Base-by-base conservation (phyloP, 1,140 invertebrate species). In the Eufriesea mexicana region DNA sequence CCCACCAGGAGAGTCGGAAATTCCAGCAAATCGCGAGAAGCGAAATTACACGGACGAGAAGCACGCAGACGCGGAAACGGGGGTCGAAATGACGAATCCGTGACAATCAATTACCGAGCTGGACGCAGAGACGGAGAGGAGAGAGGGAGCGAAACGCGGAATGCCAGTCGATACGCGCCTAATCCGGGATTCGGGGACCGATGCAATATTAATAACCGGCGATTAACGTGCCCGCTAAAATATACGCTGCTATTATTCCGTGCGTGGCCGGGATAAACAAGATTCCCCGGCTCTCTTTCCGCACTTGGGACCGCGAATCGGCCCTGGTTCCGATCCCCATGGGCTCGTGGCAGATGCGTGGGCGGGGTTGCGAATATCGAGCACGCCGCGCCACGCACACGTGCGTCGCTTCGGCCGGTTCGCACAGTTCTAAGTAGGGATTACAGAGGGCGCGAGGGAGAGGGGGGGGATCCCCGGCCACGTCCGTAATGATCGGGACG, bases 121-220 rank as follows among this genome's bases (percentile, higher is more conserved):
- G 83, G 84, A 80, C 59, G 23, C 35, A 23, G n/a, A 25, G 28
- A 45, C 18, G 2, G 49, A 16, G 10, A 35, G 47, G 54, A 18
- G 14, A 67, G 42, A 68, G 66, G 49, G 25, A 35, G 68, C 12
- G 47, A 23, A 42, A 9, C 2, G 23, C 5, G 6, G 61, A 61
- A 51, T 80, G 55, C 55, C 59, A 20, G 59, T 61, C n/a, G 79
- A 74, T 64, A 28, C 20, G 49, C 25, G 47, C 64, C 86, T 91
- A 90, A 91, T 87, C 85, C 91, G 28, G 79, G 80, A 86, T 87
- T 88, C 67, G 68, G 28, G 74, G 62, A 85, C 82, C 91, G 88
- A 92, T 92, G 90, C 89, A 89, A 90, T 91, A 92, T 92, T 92
- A 92, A 92, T 92, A 91, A 92, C 89, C 79, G 54, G 80, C 89